Percentiles rank a stretch among this genome's conserved stretches.
These are phyloP conservation scores for Manis javanica DNA, from an alignment of 2,797 vertebrate genomes.

Conservation along the genomic window DNA sequence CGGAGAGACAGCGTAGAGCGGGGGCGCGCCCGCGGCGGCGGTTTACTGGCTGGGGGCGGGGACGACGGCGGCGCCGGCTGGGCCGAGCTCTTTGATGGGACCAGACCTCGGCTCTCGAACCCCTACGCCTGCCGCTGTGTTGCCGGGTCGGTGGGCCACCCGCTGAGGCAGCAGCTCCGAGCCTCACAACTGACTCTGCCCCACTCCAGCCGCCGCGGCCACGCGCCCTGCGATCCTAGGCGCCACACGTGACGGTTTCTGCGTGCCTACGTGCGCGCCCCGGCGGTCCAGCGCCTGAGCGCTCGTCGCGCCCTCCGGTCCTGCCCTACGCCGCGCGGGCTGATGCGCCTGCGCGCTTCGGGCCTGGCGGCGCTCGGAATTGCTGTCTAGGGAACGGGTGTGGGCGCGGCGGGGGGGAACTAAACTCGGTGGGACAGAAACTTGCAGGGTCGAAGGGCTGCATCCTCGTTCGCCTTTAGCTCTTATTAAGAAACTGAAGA, in stretches of 20 bases:
- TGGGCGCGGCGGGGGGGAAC: background rate
- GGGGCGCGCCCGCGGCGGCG: slow-evolving; percentile 80
- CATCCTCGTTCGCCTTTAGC: background rate
- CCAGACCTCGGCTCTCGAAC: slow-evolving; percentile 56
- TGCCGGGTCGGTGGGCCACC: background rate
- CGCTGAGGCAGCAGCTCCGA: slow-evolving; percentile 68
- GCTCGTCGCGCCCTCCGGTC: background rate
- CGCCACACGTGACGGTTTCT: slow-evolving; percentile 71
- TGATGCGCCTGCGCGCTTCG: slow-evolving; percentile 65
- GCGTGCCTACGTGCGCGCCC: slow-evolving; percentile 71
- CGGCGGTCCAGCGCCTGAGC: background rate
- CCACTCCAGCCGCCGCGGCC: slow-evolving; percentile 69
- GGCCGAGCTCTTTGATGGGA: slow-evolving; percentile 15
- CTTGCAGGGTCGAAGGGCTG: background rate
- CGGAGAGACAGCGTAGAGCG: slow-evolving; percentile 79
- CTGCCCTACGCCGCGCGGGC: background rate
- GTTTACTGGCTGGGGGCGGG: slow-evolving; percentile 59
- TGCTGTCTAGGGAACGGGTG: slow-evolving; percentile 51
- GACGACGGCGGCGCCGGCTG: slow-evolving; percentile 35
- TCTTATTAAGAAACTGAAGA: background rate
- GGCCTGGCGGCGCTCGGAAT: fast-evolving
- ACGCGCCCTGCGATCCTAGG: slow-evolving; percentile 74
- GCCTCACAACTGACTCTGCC: slow-evolving; percentile 75
- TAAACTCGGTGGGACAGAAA: too few species aligned
- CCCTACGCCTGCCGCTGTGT: slow-evolving; percentile 54